Evolutionary conservation across 2,797 vertebrate species (phyloP).

Genomic region (Anguilla pacifica): DNA sequence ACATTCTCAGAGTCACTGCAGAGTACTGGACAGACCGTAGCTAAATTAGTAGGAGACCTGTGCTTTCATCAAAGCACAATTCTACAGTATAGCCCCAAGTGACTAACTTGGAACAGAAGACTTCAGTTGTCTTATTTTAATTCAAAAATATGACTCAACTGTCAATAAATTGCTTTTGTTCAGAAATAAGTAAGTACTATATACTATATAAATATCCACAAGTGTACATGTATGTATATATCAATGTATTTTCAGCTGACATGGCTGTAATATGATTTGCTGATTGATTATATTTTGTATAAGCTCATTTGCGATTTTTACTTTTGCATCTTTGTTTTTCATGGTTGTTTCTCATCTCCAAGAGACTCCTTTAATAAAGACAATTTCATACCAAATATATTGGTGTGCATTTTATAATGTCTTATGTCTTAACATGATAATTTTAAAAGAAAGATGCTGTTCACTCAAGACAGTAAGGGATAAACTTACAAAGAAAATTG

Average conservation of each 20-base stretch:
- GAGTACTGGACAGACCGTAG: not conserved
- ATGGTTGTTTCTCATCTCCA: slow-evolving; percentile 31
- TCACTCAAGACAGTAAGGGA: not conserved
- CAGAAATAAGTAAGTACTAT: not conserved
- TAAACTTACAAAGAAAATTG: not conserved
- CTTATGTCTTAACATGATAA: slow-evolving; percentile 41
- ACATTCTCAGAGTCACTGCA: not conserved
- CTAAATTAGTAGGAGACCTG: not conserved
- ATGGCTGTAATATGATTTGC: slow-evolving; percentile 7
- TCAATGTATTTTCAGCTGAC: slow-evolving; percentile 13
- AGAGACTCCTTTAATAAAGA: slow-evolving; percentile 38
- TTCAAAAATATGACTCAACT: slow-evolving; percentile 7
- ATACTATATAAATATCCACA: not conserved
- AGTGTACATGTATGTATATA: not conserved
- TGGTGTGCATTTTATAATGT: no score
- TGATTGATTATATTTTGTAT: not conserved
- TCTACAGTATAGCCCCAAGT: not conserved
- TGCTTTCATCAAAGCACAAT: not conserved
- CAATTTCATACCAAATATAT: not conserved
- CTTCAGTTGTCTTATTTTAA: not conserved
- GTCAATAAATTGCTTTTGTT: not conserved
- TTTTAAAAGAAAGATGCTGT: slow-evolving; percentile 15
- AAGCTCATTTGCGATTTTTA: not conserved
- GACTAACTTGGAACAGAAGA: not conserved
- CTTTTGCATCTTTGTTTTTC: slow-evolving; percentile 44